Evolutionary conservation across 2,888 invertebrate genomes (phyloP).

Genomic region (Lagria hirta): DNA sequence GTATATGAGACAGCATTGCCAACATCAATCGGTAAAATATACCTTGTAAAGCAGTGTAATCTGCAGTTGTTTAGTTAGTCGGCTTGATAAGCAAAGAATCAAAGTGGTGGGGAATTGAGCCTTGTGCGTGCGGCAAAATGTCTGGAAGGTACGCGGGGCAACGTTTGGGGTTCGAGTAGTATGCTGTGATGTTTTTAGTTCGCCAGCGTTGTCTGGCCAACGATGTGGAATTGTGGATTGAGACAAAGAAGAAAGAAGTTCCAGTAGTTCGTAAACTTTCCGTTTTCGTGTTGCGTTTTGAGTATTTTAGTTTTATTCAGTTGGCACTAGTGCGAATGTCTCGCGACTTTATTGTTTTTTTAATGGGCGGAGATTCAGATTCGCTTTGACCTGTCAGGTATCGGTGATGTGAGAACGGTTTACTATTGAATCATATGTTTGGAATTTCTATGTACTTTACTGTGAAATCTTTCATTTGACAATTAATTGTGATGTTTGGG

Average conservation of each 20-base stretch:
- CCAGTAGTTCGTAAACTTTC: conserved; percentile 1
- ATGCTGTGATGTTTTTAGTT: conserved; percentile 20
- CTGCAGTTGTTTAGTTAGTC: conserved; percentile 8
- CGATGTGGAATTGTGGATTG: too few relatives aligned
- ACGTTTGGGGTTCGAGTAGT: conserved; percentile 6
- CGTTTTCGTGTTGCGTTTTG: conserved; percentile 5
- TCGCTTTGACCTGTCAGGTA: conserved; percentile 14
- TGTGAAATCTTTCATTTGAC: conserved; percentile 24
- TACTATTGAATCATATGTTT: conserved; percentile 32
- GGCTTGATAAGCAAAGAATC: conserved; percentile 12
- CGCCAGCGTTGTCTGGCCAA: conserved; percentile 16
- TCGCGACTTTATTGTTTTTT: background rate
- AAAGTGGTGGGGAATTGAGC: conserved; percentile 15
- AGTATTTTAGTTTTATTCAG: conserved; percentile 8
- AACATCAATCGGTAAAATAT: too few relatives aligned
- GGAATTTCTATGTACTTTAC: too few relatives aligned
- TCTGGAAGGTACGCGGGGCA: conserved; percentile 21
- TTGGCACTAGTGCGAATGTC: background rate
- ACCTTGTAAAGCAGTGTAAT: too few relatives aligned
- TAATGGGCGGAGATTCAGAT: background rate
- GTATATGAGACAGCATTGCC: too few relatives aligned
- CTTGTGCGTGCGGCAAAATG: conserved; percentile 20
- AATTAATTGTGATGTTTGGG: conserved; percentile 24
- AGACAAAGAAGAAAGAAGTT: conserved; percentile 12
- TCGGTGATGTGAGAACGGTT: conserved; percentile 19